Base-by-base conservation (phyloP, 1,140 invertebrate genomes). In the Ectropis grisescens region DNA sequence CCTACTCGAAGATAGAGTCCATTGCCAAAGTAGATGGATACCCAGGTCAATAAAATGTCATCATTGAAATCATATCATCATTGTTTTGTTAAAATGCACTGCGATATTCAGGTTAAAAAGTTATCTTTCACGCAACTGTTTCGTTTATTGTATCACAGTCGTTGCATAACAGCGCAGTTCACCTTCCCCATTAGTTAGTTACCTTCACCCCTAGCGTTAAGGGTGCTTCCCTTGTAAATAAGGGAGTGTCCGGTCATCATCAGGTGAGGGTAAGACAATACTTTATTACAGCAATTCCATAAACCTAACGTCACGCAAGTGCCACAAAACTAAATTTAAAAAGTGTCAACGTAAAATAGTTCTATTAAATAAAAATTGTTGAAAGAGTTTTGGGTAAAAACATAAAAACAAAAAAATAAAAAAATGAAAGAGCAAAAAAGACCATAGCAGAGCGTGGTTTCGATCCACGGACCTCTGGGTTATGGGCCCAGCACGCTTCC, bases 381-480 rank as follows among this genome's bases (percentile, higher is more conserved):
- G n/a, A n/a, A n/a, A n/a, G n/a, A n/a, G n/a, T n/a, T n/a, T n/a
- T 8, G 8, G 16, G 16, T 19, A 19, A 19, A n/a, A n/a, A 19
- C 16, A 19, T 19, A 19, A 19, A 19, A 19, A 8, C 3, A 19
- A 8, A 19, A 8, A 19, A 19, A 8, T 8, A 8, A 19, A 19
- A 19, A 3, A 19, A 4, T 19, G 8, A 19, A 19, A 19, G 16
- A 4, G 16, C 16, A 26, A 26, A 26, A 26, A 26, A n/a, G n/a
- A 6, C 4, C 24, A 6, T 60, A 70, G 62, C 58, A 67, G 62
- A 67, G 64, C 53, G 53, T 58, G 53, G 62, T 62, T 68, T 65
- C 50, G 56, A 59, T 62, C 60, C 49, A 68, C 55, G 64, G 52
- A 68, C 58, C 58, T 58, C 55, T 65, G 58, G 60, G 60, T 58